Base-by-base conservation (phyloP, 1,140 invertebrate species). In the Drosophila neocordata region DNA sequence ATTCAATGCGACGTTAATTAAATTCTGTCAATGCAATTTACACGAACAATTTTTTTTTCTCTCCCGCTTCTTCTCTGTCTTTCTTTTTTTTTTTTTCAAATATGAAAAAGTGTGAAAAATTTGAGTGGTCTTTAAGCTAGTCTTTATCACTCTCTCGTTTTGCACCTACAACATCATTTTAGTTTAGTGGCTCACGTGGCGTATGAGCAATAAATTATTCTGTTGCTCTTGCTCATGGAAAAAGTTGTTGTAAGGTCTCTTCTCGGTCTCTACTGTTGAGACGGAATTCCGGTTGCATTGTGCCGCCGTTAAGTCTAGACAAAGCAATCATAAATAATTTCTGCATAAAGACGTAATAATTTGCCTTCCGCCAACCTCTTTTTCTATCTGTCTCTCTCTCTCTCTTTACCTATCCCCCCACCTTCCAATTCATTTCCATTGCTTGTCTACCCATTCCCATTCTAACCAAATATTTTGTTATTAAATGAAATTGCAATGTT, bases 251-350 rank as follows among this genome's bases (percentile, higher is more conserved):
- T 72, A 69, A 73, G 69, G 69, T 66, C 78, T 80, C 51, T 48
- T 48, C 41, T 48, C 15, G 41, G 18, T 48, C 41, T 48, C 41
- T 48, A 48, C 8, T 22, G 24, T 24, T 34, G 27, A 44, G 15
- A 44, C 82, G 82, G 82, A 87, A 87, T 87, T 87, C 82, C 82
- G 82, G 82, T 56, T 85, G 82, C 82, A 85, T 87, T 87, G 82
- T 85, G 52, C 53, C 70, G 75, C 65, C 81, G 84, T 68, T 55
- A 82, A 69, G 82, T 87, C 82, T 87, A 87, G 82, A 87, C 82
- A 87, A 87, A 82, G 71, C 82, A 87, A 88, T 87, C 82, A 87
- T 87, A 87, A 87, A 87, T 87, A 87, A 87, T 87, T 87, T 87
- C 71, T 68, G 82, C 83, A 82, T 87, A 87, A 87, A 87, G 82